phyloP scores from a whole-genome alignment of 2,113 vertebrate species.

The Dipodomys stephensi region DNA sequence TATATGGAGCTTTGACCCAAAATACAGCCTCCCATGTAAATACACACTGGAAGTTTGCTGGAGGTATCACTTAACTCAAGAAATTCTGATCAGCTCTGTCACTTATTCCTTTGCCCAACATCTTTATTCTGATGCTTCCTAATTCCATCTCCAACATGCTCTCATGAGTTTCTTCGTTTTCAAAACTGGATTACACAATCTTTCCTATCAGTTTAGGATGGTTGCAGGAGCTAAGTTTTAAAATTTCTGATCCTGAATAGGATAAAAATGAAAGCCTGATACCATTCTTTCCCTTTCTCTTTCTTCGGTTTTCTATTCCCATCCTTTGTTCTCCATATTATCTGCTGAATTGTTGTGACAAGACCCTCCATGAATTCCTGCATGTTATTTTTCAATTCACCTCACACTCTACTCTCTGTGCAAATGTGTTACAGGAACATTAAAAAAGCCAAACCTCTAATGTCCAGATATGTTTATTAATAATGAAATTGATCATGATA shows the following conservation, averaged over 20 bases:
- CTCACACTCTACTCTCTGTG: neutral
- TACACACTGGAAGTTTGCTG: neutral
- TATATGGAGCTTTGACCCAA: too few species aligned
- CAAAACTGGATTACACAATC: neutral
- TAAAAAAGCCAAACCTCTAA: neutral
- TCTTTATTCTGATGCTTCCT: neutral
- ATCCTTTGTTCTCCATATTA: neutral
- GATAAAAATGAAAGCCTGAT: neutral
- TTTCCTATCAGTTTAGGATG: neutral
- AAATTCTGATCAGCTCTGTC: conserved; percentile 26
- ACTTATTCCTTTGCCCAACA: neutral
- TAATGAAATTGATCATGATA: neutral
- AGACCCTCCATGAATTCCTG: neutral
- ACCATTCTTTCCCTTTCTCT: neutral
- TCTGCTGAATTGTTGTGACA: neutral
- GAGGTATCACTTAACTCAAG: neutral
- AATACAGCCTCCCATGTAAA: too few species aligned
- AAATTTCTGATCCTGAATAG: neutral
- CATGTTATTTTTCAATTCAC: neutral
- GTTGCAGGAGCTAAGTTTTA: neutral
- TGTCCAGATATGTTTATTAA: conserved; percentile 5
- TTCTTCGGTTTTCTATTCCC: neutral
- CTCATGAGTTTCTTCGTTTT: neutral
- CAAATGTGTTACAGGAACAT: neutral
- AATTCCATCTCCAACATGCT: neutral